These are phyloP conservation scores for Molothrus ater DNA, from an alignment of 2,797 vertebrate species.

Conservation along the genomic window DNA sequence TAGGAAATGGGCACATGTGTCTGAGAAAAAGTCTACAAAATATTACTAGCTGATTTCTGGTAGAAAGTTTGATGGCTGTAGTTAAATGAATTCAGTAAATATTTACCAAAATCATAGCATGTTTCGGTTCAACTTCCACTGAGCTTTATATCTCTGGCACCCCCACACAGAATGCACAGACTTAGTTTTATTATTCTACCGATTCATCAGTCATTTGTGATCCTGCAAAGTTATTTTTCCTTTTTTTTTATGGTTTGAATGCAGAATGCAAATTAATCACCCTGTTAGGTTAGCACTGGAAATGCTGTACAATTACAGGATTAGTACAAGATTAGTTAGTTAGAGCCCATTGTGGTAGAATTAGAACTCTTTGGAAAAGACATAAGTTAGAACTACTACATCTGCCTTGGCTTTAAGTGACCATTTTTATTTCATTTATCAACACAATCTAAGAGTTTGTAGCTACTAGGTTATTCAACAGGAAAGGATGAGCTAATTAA, in stretches of 20 bases:
- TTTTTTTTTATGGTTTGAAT: not conserved
- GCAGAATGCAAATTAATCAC: not conserved
- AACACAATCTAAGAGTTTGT: not conserved
- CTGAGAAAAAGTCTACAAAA: not conserved
- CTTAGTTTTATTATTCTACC: not conserved
- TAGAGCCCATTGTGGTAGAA: not conserved
- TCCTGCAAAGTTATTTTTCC: not conserved
- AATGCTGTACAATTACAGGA: not conserved
- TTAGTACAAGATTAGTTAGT: not conserved
- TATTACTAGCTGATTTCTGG: not conserved
- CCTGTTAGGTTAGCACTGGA: not conserved
- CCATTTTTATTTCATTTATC: not conserved
- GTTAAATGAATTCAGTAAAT: not conserved
- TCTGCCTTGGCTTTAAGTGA: not conserved
- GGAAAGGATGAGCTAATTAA: not conserved
- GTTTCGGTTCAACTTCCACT: not conserved
- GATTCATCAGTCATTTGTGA: not conserved
- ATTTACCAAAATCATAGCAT: not conserved
- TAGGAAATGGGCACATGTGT: rapidly evolving
- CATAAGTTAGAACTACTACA: not conserved
- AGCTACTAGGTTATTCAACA: not conserved
- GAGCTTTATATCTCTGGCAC: not conserved
- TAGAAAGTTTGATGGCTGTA: not conserved
- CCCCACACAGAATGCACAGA: not conserved
- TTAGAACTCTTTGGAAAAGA: not conserved